Evolutionary conservation across 2,888 invertebrate genomes (phyloP).

Genomic region (Drosophila tripunctata): DNA sequence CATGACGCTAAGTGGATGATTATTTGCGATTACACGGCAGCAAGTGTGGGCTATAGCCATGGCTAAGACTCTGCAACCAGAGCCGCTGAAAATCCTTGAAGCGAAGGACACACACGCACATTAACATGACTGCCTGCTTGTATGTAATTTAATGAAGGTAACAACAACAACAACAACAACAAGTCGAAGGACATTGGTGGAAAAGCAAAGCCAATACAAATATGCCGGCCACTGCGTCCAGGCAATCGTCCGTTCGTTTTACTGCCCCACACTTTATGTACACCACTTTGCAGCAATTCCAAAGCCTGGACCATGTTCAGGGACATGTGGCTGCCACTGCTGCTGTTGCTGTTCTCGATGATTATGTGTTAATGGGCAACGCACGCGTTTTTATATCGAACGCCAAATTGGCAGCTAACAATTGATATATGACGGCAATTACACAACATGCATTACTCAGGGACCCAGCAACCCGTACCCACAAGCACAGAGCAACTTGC

Average conservation of each 20-base stretch:
- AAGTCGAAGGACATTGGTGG: slow-evolving; percentile 4
- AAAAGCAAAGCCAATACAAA: slow-evolving; percentile 43
- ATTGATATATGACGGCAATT: slow-evolving; percentile 73
- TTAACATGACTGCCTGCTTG: slow-evolving; percentile 42
- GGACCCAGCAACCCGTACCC: not conserved
- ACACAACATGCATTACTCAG: slow-evolving; percentile 65
- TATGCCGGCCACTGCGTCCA: slow-evolving; percentile 44
- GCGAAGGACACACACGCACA: slow-evolving; percentile 52
- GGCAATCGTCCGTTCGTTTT: slow-evolving; percentile 29
- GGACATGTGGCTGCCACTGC: not conserved
- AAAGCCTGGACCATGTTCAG: slow-evolving; percentile 4
- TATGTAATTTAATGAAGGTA: slow-evolving; percentile 65
- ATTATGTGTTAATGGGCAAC: slow-evolving; percentile 70
- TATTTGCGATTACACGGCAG: slow-evolving; percentile 76
- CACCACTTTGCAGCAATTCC: slow-evolving; percentile 26
- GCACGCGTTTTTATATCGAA: slow-evolving; percentile 67
- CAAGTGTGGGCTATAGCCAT: slow-evolving; percentile 27
- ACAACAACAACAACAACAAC: slow-evolving; percentile 7
- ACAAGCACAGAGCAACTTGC: slow-evolving; percentile 32
- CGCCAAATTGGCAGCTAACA: slow-evolving; percentile 75
- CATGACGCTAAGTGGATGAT: slow-evolving; percentile 77
- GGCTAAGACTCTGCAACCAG: slow-evolving; percentile 14
- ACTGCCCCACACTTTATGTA: slow-evolving; percentile 38
- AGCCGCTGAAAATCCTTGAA: slow-evolving; percentile 62
- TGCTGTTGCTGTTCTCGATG: slow-evolving; percentile 37